These are phyloP conservation scores for Ancistrus triradiatus DNA, from an alignment of 2,113 vertebrate species.

Conservation along the genomic window DNA sequence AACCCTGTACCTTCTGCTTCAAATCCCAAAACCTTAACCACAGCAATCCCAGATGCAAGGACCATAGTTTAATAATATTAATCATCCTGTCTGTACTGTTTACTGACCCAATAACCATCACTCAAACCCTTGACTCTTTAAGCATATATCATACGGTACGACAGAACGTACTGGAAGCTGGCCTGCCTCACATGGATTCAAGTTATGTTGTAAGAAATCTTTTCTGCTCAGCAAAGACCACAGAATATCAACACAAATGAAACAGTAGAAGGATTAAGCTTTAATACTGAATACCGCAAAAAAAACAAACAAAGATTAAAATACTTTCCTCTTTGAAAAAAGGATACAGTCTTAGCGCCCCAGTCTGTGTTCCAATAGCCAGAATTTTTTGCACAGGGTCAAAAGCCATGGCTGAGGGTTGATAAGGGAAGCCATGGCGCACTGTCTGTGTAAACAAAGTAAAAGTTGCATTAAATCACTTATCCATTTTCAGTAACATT, in stretches of 20 bases:
- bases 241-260: too few species aligned
- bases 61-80: background rate
- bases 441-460: constrained; percentile 79
- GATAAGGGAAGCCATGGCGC: constrained; percentile 96
- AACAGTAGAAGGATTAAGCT: too few species aligned
- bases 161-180: background rate
- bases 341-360: constrained; percentile 98
- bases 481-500: background rate
- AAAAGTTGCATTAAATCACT: constrained; percentile 8
- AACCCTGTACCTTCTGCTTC: too few species aligned
- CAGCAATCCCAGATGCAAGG: background rate
- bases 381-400: constrained; percentile 99
- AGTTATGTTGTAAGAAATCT: too few species aligned
- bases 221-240: too few species aligned
- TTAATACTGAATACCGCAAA: too few species aligned
- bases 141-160: background rate
- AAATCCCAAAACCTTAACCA: too few species aligned
- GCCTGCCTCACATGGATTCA: background rate
- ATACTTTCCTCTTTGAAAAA: constrained; percentile 54
- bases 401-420: constrained; percentile 95
- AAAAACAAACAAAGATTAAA: too few species aligned
- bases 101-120: background rate
- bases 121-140: background rate
- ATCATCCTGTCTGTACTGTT: background rate
- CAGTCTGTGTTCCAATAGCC: constrained; percentile 89